Base-by-base conservation (phyloP, 2,888 invertebrate species). In the Phortica okadai region DNA sequence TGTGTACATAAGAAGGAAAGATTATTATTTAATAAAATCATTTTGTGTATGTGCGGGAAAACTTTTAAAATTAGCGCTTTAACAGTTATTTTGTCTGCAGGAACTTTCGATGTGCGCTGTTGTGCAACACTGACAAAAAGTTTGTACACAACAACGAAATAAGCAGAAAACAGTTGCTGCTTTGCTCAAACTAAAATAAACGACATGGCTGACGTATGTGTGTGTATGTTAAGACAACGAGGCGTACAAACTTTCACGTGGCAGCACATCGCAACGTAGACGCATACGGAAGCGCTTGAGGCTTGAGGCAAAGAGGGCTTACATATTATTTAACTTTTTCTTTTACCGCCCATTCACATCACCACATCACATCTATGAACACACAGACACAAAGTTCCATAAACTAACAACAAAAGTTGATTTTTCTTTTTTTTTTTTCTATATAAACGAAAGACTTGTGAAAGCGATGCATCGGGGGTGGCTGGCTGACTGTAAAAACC, bases 261-360 rank as follows among this genome's bases (percentile, higher is more conserved):
- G 62, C 21, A 25, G 25, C 16, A 25, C 16, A 62, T 10, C 14
- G 42, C 59, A 58, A 25, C 62, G 33, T 70, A 70, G 75, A 70
- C 16, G 69, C 42, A 75, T 44, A n/a, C 75, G 75, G 75, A 75
- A 72, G 72, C 72, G 70, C 75, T 75, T 21, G 14, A 50, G 72
- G 62, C 72, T 33, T 33, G 56, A 50, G 72, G 62, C 72, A 50
- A 54, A 70, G 59, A 64, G 54, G 33, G 50, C 33, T 54, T 72
- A 21, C 70, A 72, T 54, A 69, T 50, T 69, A 69, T 72, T 72
- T 54, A 72, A 72, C 72, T 75, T 75, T 75, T 56, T 75, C 58
- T 74, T 50, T 75, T 75, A 58, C 42, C 74, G 42, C 58, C 42
- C 21, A 42, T 25, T 11, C 50, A 64, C 33, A 74, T 67, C 64